Conservation (phyloP, 2,888 invertebrate species). For the Octodonta nipae region DNA sequence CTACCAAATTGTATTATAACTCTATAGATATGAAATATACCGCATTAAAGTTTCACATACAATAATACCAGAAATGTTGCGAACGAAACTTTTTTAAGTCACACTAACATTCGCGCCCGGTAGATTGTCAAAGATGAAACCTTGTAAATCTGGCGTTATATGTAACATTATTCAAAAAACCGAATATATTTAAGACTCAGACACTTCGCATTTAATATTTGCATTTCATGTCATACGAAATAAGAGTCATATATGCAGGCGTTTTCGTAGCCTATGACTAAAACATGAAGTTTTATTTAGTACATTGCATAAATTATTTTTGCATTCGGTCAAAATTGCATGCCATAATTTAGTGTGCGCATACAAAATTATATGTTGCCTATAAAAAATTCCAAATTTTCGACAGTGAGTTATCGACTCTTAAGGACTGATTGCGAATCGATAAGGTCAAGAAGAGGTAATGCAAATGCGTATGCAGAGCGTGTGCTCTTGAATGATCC, state of each 20-base stretch:
- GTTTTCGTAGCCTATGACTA: constrained; percentile 16
- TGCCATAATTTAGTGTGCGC: constrained; percentile 4
- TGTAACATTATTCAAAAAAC: too few species aligned
- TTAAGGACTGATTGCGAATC: not conserved
- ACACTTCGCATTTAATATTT: constrained; percentile 8
- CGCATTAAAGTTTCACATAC: too few species aligned
- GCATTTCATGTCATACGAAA: constrained; percentile 11
- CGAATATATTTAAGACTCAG: too few species aligned
- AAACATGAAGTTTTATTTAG: constrained; percentile 18
- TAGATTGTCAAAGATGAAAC: too few species aligned
- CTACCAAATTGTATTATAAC: too few species aligned
- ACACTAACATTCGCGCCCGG: too few species aligned
- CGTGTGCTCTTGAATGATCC: not conserved
- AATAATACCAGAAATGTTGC: too few species aligned
- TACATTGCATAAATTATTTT: constrained; percentile 19
- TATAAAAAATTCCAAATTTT: constrained; percentile 2
- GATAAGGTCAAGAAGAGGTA: constrained; percentile 2
- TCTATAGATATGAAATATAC: too few species aligned
- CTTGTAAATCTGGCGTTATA: too few species aligned
- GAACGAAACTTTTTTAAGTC: too few species aligned
- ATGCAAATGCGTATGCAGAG: constrained; percentile 2
- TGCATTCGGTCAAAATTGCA: constrained; percentile 21
- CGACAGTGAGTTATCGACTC: constrained; percentile 2
- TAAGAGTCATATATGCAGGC: constrained; percentile 12
- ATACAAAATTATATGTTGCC: not conserved